phyloP scores from a whole-genome alignment of 2,888 invertebrate genomes.

The Leptodirus hochenwartii region DNA sequence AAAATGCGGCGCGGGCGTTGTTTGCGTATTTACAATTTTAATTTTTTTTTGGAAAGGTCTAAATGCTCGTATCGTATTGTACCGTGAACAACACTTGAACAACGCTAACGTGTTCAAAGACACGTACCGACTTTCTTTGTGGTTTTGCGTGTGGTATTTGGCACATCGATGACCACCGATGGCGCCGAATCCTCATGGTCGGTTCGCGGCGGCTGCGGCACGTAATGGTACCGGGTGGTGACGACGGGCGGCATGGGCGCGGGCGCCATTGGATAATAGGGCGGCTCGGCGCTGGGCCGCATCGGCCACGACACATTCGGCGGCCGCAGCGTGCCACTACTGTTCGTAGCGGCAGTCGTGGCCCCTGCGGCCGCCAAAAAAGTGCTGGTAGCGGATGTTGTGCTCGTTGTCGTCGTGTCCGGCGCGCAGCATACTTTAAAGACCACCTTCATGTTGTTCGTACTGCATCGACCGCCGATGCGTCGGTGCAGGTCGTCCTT shows the following conservation, averaged over 20 bases:
- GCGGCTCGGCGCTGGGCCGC: slow-evolving; percentile 27
- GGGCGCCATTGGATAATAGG: slow-evolving; percentile 25
- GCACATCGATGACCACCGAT: too few relatives aligned
- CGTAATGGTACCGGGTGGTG: slow-evolving; percentile 21
- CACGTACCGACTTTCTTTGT: slow-evolving; percentile 42
- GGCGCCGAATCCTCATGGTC: too few relatives aligned
- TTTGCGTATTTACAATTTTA: too few relatives aligned
- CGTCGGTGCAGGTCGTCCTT: slow-evolving; percentile 75
- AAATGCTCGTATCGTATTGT: too few relatives aligned
- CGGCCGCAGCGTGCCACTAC: too few relatives aligned
- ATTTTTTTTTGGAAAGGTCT: too few relatives aligned
- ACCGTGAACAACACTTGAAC: too few relatives aligned
- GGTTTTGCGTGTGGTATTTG: slow-evolving; percentile 32
- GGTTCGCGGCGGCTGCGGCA: slow-evolving; percentile 15
- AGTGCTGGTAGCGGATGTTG: slow-evolving; percentile 19
- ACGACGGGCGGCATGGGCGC: slow-evolving; percentile 35
- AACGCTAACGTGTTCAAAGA: too few relatives aligned
- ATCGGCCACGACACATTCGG: too few relatives aligned
- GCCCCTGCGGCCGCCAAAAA: slow-evolving; percentile 24
- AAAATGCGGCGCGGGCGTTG: too few relatives aligned
- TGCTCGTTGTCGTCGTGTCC: slow-evolving; percentile 30
- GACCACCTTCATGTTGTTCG: slow-evolving; percentile 84
- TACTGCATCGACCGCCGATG: slow-evolving; percentile 75
- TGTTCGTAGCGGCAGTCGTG: slow-evolving; percentile 26
- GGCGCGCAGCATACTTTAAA: slow-evolving; percentile 85